A percentile compares a stretch with the other conserved stretches of the same genome.
Conservation (phyloP, 1,140 invertebrate species). For the Neodiprion lecontei region DNA sequence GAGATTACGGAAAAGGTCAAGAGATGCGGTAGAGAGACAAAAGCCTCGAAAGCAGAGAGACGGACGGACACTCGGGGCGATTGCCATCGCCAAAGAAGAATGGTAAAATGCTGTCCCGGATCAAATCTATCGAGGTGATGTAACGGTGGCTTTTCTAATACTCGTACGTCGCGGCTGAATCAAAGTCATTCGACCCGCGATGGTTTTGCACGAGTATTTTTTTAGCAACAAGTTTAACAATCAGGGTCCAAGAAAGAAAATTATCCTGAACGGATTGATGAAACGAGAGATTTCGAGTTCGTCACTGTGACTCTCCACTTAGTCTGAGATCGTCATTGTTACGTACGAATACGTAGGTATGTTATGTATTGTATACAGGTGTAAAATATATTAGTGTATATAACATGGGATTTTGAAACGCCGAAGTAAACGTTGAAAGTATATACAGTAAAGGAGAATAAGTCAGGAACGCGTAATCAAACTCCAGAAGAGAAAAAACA, state of each 20-base stretch:
- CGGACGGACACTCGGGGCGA: neutral
- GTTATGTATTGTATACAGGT: too few relatives aligned
- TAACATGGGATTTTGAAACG: neutral
- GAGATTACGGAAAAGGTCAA: slow-evolving; percentile 3
- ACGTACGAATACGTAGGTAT: too few relatives aligned
- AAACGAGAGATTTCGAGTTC: too few relatives aligned
- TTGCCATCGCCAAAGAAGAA: neutral
- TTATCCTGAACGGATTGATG: too few relatives aligned
- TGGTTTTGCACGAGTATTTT: neutral
- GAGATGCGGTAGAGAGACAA: neutral
- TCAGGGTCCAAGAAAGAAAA: too few relatives aligned
- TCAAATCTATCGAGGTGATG: neutral
- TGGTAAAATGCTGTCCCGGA: neutral
- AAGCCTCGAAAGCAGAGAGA: neutral
- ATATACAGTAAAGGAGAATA: slow-evolving; percentile 20
- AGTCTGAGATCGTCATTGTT: too few relatives aligned
- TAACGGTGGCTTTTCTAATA: neutral
- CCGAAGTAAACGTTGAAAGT: slow-evolving; percentile 20
- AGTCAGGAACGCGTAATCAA: slow-evolving; percentile 9
- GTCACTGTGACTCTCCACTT: too few relatives aligned
- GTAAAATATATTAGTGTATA: too few relatives aligned
- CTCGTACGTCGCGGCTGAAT: neutral
- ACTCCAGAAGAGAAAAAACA: neutral
- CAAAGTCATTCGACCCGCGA: neutral
- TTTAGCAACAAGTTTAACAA: neutral